Evolutionary conservation across 2,797 vertebrate species (phyloP), one percentile per base, ranked within the genome.

Genomic region (Molossus alvarezi): DNA sequence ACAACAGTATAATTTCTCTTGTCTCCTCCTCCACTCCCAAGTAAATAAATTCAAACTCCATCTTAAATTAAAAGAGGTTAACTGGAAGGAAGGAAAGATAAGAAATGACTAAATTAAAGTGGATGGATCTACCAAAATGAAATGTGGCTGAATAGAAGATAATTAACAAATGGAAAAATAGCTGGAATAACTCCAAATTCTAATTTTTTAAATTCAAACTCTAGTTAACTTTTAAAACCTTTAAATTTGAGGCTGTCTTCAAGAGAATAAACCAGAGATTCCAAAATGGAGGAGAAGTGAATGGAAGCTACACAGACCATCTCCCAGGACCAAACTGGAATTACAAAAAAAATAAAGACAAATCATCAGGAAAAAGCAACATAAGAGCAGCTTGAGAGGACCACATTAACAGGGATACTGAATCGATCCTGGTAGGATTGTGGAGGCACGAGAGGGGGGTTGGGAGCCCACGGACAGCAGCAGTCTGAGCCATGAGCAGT

Each of bases 71-170:
- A 88, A 86, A 86, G 64, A 96, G 45, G 60, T 73, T 82, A 85
- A 94, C 69, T 25, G 67, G 84, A 81, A 95, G 83, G 64, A 85
- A 88, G 18, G 33, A 81, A 53, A 96, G 71, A 91, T 82, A 95
- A 77, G 62, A 85, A 71, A 80, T 92, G 89, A 95, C 55, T 72
- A 89, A 72, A 45, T 33, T 91, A 41, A 91, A 84, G 41, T 65
- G 77, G 64, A 23, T 76, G 41, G 33, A 21, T 87, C 48, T 60
- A 41, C 17, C 64, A 51, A 84, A 75, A 81, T 29, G 7, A 90
- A 53, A 65, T 27, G 69, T 51, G n/a, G 12, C 33, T 51, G 9
- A 65, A 9, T 23, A 75, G 57, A 89, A 91, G 4, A 94, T 4
- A 91, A 82, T 75, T 48, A 51, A 45, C 60, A 88, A 72, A 90